Conservation (phyloP, 1,140 invertebrate genomes). For the Diabrotica virgifera region DNA sequence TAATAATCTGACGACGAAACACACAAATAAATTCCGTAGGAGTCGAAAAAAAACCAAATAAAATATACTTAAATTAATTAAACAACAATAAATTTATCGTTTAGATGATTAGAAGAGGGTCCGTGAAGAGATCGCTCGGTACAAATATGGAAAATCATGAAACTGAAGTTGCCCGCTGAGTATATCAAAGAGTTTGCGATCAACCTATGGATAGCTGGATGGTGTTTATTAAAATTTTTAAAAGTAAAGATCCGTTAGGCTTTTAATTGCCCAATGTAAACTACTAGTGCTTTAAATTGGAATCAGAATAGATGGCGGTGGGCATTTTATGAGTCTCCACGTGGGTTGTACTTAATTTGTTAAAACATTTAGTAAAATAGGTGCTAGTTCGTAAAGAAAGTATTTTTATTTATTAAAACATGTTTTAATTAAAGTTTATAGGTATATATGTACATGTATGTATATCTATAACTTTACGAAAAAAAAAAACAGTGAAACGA, state of each 20-base stretch:
- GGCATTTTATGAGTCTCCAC: too few species aligned
- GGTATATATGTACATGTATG: too few species aligned
- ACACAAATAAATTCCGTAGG: not conserved
- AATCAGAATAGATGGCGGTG: too few species aligned
- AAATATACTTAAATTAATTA: not conserved
- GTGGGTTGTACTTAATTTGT: too few species aligned
- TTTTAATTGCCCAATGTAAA: not conserved
- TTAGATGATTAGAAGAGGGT: not conserved
- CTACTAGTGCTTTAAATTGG: too few species aligned
- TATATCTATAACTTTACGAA: too few species aligned
- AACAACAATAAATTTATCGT: slow-evolving; percentile 3
- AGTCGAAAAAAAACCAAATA: not conserved
- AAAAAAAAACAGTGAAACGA: too few species aligned
- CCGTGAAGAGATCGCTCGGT: not conserved
- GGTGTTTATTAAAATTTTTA: not conserved
- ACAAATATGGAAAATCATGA: not conserved
- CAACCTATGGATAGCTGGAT: not conserved
- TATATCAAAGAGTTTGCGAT: not conserved
- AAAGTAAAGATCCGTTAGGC: not conserved
- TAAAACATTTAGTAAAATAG: too few species aligned
- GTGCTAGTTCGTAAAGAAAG: too few species aligned
- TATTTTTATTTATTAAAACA: too few species aligned
- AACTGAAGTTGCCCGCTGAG: not conserved
- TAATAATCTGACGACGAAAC: not conserved
- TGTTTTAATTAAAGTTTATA: too few species aligned